Evolutionary conservation across 2,888 invertebrate species (phyloP).

Genomic region (Branchipolynoe longqiensis): DNA sequence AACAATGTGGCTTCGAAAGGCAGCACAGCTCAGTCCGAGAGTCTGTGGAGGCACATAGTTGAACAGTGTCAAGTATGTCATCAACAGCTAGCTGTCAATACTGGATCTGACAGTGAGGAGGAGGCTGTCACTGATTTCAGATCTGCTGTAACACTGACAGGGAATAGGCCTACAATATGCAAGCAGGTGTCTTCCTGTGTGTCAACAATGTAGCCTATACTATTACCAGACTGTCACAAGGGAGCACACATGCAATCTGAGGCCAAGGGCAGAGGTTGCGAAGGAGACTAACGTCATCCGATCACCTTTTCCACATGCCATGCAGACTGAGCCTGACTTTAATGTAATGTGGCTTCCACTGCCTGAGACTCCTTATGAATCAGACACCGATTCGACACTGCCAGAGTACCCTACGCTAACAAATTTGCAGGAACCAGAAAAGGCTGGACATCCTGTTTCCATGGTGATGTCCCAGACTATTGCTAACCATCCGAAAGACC

Average conservation of each 20-base stretch:
- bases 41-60: not conserved
- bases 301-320: too few relatives aligned
- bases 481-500: not conserved
- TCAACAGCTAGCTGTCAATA: not conserved
- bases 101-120: not conserved
- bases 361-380: constrained; percentile 44
- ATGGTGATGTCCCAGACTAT: not conserved
- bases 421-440: not conserved
- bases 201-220: too few relatives aligned
- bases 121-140: constrained; percentile 47
- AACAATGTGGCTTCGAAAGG: too few relatives aligned
- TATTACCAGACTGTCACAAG: too few relatives aligned
- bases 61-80: constrained; percentile 14
- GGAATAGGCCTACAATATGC: too few relatives aligned
- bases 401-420: not conserved
- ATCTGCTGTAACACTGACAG: not conserved
- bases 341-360: not conserved
- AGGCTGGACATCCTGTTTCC: not conserved
- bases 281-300: not conserved
- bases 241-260: not conserved
- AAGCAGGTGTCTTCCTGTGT: too few relatives aligned
- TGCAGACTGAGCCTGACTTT: too few relatives aligned
- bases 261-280: not conserved
- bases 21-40: not conserved
- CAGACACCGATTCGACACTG: constrained; percentile 37